Evolutionary conservation across 2,888 invertebrate genomes (phyloP), one percentile per base, ranked within the genome.

Genomic region (Tetragonisca angustula): DNA sequence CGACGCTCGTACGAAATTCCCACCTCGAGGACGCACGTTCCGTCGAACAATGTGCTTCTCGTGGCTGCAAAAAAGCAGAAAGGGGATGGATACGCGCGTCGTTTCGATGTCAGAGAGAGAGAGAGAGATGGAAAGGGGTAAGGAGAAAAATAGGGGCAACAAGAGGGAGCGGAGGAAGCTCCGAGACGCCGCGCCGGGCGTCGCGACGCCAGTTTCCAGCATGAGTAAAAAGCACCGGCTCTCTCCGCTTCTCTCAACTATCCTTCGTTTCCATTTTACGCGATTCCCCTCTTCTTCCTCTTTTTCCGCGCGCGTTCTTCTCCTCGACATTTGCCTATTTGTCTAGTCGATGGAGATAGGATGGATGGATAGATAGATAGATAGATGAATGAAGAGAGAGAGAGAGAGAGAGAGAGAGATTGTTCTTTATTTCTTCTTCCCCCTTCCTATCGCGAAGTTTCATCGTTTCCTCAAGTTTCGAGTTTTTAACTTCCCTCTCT

Each of bases 21-120:
- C 43, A 9, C 43, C 43, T 43, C 43, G 50, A 32, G 62, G n/a
- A 43, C 67, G 76, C 81, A 78, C 85, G 88, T 88, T 83, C 71
- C 86, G 86, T 81, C 87, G 89, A 90, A 89, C 90, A 91, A 91
- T 91, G 89, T 86, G 77, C 81, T 89, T 82, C 83, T 87, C 84
- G 82, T 73, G 82, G 84, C 72, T 81, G 79, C 76, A 84, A 80
- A 85, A 86, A 88, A 81, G 69, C 17, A 19, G 24, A 43, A 9
- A 36, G 49, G 27, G 52, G 73, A 19, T 52, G 71, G 43, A 64
- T 49, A 56, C 49, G 36, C 49, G 36, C 43, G 76, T 32, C 49
- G 68, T 43, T 32, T 36, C 36, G 49, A 49, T 21, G 64, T 54
- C 32, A 70, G 54, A 68, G 54, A 56, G 36, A 27, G 36, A 62